phyloP scores from a whole-genome alignment of 2,113 vertebrate species.

The Pseudopodoces humilis region DNA sequence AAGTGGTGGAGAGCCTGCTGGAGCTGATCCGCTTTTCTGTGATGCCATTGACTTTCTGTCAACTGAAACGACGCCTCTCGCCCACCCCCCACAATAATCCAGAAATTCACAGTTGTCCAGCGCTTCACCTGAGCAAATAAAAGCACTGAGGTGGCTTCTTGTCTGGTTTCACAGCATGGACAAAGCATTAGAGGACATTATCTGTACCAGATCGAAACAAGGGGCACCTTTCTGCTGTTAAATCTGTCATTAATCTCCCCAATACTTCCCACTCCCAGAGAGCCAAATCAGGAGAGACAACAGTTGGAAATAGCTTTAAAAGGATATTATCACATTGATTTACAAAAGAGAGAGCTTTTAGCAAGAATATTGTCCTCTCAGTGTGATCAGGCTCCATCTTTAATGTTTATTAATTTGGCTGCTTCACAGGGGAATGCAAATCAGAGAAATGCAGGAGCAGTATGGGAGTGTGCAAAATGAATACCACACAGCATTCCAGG shows the following conservation, averaged over 20 bases:
- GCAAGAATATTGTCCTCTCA: slow-evolving; percentile 1
- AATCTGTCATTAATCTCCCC: slow-evolving; percentile 45
- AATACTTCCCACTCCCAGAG: slow-evolving; percentile 17
- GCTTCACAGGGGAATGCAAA: slow-evolving; percentile 22
- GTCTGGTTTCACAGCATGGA: slow-evolving; percentile 58
- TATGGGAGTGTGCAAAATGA: neutral
- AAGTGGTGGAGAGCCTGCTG: neutral
- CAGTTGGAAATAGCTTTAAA: slow-evolving; percentile 46
- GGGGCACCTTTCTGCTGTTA: slow-evolving; percentile 29
- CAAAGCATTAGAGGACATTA: slow-evolving; percentile 51
- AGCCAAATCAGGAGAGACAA: neutral
- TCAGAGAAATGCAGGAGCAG: neutral
- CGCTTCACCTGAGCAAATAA: slow-evolving; percentile 14
- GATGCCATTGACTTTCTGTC: slow-evolving; percentile 57
- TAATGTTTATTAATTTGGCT: slow-evolving; percentile 31
- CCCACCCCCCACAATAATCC: neutral
- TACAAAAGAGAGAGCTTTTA: neutral
- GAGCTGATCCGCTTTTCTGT: fast-evolving
- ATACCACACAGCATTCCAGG: neutral
- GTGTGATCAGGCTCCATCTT: neutral
- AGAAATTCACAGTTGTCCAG: neutral
- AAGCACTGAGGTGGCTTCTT: slow-evolving; percentile 14
- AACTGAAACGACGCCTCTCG: neutral
- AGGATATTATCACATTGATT: slow-evolving; percentile 59
- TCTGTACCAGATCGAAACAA: slow-evolving; percentile 34